phyloP scores from a whole-genome alignment of 2,888 invertebrate genomes.

The Drosophila greeni region DNA sequence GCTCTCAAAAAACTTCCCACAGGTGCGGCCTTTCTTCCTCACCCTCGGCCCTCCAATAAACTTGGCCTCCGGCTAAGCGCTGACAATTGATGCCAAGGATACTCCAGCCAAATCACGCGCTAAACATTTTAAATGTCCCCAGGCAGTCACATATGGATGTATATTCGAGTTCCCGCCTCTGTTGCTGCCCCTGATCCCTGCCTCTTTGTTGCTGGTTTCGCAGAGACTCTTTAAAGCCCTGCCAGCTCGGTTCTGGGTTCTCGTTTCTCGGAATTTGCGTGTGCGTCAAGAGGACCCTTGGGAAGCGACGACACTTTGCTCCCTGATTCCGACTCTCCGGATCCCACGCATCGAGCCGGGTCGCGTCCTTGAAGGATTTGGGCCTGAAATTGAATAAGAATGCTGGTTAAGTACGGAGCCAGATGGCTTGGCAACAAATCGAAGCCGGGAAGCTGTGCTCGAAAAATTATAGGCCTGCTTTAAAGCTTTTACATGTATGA shows the following conservation, averaged over 20 bases:
- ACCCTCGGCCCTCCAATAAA: conserved; percentile 47
- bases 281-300: conserved; percentile 39
- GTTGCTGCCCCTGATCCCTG: not conserved
- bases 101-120: conserved; percentile 65
- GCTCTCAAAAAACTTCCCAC: conserved; percentile 14
- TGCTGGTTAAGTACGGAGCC: conserved; percentile 4
- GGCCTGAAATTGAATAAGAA: conserved; percentile 12
- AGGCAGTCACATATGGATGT: conserved; percentile 51
- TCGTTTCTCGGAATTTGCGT: conserved; percentile 39
- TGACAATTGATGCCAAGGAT: conserved; percentile 72
- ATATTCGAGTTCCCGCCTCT: conserved; percentile 4
- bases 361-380: conserved; percentile 50
- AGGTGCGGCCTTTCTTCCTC: conserved; percentile 20
- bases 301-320: conserved; percentile 40
- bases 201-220: conserved; percentile 3
- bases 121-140: conserved; percentile 69
- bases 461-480: not conserved
- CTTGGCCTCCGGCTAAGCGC: conserved; percentile 63
- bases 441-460: not conserved
- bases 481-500: too few relatives aligned
- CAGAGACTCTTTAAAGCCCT: conserved; percentile 59
- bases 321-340: conserved; percentile 42
- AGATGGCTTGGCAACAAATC: conserved; percentile 11
- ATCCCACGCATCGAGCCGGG: conserved; percentile 32
- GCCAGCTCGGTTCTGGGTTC: conserved; percentile 30